Evolutionary conservation across 23 tunicate genomes (phyloP), one percentile per base, ranked within the genome.

Genomic region (Pegea sp.): DNA sequence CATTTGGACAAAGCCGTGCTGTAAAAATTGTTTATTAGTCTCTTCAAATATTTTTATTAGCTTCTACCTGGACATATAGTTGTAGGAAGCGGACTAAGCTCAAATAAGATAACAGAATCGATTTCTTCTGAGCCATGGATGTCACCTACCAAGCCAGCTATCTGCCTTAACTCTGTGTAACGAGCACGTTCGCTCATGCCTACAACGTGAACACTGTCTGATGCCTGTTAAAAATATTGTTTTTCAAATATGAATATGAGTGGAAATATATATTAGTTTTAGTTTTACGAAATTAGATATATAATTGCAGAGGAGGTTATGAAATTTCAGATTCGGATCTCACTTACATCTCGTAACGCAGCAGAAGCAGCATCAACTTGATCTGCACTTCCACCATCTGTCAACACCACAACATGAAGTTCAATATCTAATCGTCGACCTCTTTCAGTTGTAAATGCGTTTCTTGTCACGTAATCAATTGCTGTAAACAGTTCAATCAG

Each of bases 311-410:
- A 23, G 6, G 8, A 24, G 13, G 5, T 24, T 44, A 56, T 8
- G 7, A 50, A 16, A 11, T 16, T 50, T 6, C 6, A 6, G 19
- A 50, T 50, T 19, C 6, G 7, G 22, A 22, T 44, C 26, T n/a
- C n/a, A 18, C 53, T 60, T 38, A 73, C 81, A 60, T 44, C 4
- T 21, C 57, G 72, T 30, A 75, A 21, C 7, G 56, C 56, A 3
- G 27, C 30, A 5, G 86, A 32, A 4, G 67, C 44, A 6, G 18
- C 49, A 4, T 56, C 52, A 28, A 75, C 86, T 30, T 67, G 27
- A 53, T 75, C 86, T 2, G 67, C 51, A 38, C 68, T 66, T 22
- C 64, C 44, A 5, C 86, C 86, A 44, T 75, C 86, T 18, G 73
- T 75, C 30, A 75, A 33, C 34, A 75, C 29, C 31, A 75, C 50